Evolutionary conservation across 2,797 vertebrate species (phyloP).

Genomic region (Danionella dracula): DNA sequence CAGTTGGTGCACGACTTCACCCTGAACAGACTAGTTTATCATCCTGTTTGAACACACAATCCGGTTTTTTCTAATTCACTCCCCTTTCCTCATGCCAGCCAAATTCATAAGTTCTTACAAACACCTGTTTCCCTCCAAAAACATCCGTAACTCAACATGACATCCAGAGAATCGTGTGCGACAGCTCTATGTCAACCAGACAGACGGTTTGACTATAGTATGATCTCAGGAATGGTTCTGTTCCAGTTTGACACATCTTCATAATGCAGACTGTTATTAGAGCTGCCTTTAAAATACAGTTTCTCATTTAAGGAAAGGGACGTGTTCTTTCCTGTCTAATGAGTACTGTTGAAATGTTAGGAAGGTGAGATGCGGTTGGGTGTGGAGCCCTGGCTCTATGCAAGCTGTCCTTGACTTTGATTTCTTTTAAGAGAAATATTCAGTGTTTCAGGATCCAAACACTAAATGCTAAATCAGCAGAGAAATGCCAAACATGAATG

Average conservation of each 20-base stretch:
- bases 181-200: not conserved
- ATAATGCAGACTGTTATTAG: not conserved
- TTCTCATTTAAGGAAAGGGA: constrained; percentile 10
- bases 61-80: constrained; percentile 27
- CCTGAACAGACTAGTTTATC: constrained; percentile 65
- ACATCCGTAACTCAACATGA: constrained; percentile 7
- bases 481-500: too few species aligned
- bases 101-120: not conserved
- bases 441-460: not conserved
- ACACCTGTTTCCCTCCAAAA: constrained; percentile 20
- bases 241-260: not conserved
- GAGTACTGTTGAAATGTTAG: constrained; percentile 3
- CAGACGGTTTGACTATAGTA: not conserved
- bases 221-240: not conserved
- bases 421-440: not conserved
- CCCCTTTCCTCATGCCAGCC: constrained; percentile 2
- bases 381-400: not conserved
- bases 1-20: constrained; percentile 57
- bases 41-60: constrained; percentile 51
- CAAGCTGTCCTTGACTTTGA: not conserved
- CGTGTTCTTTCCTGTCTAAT: constrained; percentile 18
- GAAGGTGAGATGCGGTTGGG: constrained; percentile 7
- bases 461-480: not conserved
- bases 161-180: too few species aligned
- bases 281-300: not conserved